Base-by-base conservation (phyloP, 2,797 vertebrate species). In the Acestrorhynchus altus region DNA sequence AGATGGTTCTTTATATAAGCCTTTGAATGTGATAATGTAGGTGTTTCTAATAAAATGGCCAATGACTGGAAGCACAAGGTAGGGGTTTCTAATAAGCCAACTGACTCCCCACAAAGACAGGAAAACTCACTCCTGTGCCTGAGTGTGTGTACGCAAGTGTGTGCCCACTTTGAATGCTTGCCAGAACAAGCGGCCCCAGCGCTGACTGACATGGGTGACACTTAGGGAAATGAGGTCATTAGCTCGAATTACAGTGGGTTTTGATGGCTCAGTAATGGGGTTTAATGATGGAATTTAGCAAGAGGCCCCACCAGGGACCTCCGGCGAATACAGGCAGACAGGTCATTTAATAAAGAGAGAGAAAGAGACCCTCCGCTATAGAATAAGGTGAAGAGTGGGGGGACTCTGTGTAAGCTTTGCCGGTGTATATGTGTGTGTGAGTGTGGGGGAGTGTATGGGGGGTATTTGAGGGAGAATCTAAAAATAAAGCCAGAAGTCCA, bases 211-310 rank as follows among this genome's bases (percentile, higher is more conserved):
- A 81, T n/a, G 31, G 81, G 88, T 93, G 94, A 93, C 94, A 94
- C 94, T 94, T 96, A 96, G 94, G 96, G 95, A 97, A 96, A 97
- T 96, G 92, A 97, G 95, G 94, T 96, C 92, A 89, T 97, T 96
- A 96, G 94, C 94, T 84, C 90, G 95, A 94, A 95, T 82, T 91
- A 96, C 88, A 91, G 92, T 87, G 11, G 88, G 92, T 90, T 93
- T 4, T 0, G 91, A 96, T 96, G 92, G 95, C 94, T 94, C 46
- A 0, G 94, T 96, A 96, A 97, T 96, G 95, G 95, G 94, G 96
- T 97, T 97, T 97, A 96, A 95, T 92, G 95, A 94, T 93, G 93
- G 94, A 96, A 93, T 96, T 96, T 95, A 95, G 94, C 92, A 92
- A 90, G 90, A 90, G 88, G 90, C 85, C 90, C 94, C 93, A 92